Evolutionary conservation across 2,113 vertebrate genomes (phyloP).

Genomic region (Saimiri boliviensis): DNA sequence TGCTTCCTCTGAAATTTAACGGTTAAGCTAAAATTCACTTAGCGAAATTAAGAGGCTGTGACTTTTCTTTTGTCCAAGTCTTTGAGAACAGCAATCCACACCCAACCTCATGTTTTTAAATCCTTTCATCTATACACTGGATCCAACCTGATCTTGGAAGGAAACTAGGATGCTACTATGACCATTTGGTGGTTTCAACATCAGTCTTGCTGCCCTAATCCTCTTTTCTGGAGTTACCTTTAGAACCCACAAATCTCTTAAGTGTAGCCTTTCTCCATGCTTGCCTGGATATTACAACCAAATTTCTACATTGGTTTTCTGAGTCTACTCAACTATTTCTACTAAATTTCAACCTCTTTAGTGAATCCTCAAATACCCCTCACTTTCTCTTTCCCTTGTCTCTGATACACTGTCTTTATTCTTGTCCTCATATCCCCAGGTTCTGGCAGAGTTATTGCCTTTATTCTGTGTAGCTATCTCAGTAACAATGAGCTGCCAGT

Average conservation of each 20-base stretch:
- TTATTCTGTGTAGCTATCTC: background rate
- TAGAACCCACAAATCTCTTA: background rate
- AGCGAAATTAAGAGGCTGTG: background rate
- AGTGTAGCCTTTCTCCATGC: background rate
- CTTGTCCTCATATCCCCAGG: background rate
- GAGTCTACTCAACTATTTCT: background rate
- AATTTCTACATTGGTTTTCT: background rate
- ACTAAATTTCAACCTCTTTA: background rate
- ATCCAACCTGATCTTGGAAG: background rate
- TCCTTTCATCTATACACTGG: background rate
- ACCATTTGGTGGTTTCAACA: background rate
- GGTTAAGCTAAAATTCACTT: background rate
- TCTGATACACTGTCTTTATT: background rate
- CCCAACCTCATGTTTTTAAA: background rate
- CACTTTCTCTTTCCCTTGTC: background rate
- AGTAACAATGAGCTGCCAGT: background rate
- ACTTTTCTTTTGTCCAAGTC: background rate
- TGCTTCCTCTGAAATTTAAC: slow-evolving; percentile 8
- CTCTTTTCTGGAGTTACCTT: background rate
- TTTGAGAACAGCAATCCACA: background rate
- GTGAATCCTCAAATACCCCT: background rate
- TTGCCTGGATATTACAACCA: background rate
- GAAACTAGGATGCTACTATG: background rate
- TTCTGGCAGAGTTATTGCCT: background rate
- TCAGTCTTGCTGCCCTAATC: background rate